phyloP scores from a whole-genome alignment of 2,113 vertebrate genomes.

The Tupaia tana region DNA sequence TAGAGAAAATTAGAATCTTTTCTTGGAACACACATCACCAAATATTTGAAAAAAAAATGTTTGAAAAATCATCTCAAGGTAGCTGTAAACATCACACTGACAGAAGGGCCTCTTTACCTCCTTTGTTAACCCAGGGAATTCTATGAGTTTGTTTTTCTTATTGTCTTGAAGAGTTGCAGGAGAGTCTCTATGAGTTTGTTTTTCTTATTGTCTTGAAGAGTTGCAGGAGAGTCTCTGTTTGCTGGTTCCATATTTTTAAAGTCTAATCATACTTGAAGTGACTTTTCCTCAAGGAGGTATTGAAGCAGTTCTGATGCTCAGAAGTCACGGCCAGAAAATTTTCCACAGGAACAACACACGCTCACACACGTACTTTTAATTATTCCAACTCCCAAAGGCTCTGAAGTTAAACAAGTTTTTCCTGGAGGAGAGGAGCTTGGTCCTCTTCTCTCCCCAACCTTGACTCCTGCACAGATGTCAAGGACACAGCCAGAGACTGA shows the following conservation, averaged over 20 bases:
- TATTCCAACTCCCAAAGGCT: not conserved
- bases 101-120: not conserved
- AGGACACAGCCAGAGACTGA: not conserved
- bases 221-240: not conserved
- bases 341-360: not conserved
- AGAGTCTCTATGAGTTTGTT: not conserved
- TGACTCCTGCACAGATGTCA: not conserved
- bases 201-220: not conserved
- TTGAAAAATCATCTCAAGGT: conserved; percentile 35
- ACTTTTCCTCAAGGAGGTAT: not conserved
- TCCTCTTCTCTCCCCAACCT: not conserved
- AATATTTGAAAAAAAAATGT: not conserved
- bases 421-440: not conserved
- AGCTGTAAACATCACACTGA: not conserved
- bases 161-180: not conserved
- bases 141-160: not conserved
- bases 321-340: not conserved
- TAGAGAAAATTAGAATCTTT: conserved; percentile 7
- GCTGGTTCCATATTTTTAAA: conserved; percentile 47
- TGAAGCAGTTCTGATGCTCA: not conserved
- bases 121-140: not conserved
- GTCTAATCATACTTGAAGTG: conserved; percentile 45
- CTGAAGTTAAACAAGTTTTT: conserved; percentile 20
- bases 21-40: not conserved
- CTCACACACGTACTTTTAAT: not conserved